Percentiles rank a stretch among this genome's conserved stretches.
Evolutionary conservation across 2,797 vertebrate genomes (phyloP).

Genomic region (Sorex maritimensis): DNA sequence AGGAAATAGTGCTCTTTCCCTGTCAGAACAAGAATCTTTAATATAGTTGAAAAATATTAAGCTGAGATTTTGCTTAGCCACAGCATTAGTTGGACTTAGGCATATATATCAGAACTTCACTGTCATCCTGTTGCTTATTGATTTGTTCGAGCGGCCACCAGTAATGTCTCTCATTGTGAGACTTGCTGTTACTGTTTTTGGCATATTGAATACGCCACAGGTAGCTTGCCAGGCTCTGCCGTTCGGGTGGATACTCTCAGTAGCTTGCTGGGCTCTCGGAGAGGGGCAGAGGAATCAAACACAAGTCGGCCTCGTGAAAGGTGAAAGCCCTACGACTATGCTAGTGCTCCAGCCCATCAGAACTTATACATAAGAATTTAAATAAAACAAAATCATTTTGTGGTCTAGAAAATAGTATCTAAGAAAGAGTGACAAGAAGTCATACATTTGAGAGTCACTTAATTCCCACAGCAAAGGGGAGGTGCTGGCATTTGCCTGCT

Average conservation of each 20-base stretch:
- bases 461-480: conserved; percentile 6
- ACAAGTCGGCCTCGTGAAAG: too few species aligned
- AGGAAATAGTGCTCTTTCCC: conserved; percentile 18
- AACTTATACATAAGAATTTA: too few species aligned
- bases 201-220: too few species aligned
- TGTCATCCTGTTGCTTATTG: too few species aligned
- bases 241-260: too few species aligned
- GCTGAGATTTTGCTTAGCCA: background rate
- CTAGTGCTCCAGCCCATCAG: background rate
- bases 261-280: too few species aligned
- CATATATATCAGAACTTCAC: background rate
- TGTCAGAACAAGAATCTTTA: background rate
- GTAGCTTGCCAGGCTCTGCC: too few species aligned
- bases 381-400: conserved; percentile 2
- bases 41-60: conserved; percentile 11
- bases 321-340: too few species aligned
- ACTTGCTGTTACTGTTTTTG: too few species aligned
- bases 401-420: conserved; percentile 22
- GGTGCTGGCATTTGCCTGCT: background rate
- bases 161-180: too few species aligned
- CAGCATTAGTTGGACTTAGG: background rate
- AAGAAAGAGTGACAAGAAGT: conserved; percentile 23
- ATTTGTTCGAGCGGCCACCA: too few species aligned
- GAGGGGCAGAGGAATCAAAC: too few species aligned
- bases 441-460: background rate